These are phyloP conservation scores for Scolanthus callimorphus DNA, from an alignment of 92 coral and sea anemone species.

Conservation along the genomic window DNA sequence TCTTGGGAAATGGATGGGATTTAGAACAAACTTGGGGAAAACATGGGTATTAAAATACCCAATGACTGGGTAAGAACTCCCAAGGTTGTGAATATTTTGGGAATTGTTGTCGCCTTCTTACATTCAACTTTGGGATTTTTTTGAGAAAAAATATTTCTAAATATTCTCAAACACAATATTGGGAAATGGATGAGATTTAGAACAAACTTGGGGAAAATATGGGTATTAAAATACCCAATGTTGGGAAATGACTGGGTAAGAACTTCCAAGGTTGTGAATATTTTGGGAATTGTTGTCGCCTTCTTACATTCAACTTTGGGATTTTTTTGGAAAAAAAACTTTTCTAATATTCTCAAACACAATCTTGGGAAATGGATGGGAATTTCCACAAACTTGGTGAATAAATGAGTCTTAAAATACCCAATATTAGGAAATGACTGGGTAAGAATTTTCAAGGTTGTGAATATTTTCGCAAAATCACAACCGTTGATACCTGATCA, in stretches of 20 bases:
- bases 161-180: background rate
- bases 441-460: too few relatives aligned
- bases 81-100: conserved; percentile 11
- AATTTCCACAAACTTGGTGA: background rate
- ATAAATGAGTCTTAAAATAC: background rate
- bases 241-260: too few relatives aligned
- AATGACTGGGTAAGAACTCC: background rate
- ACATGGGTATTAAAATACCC: background rate
- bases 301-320: background rate
- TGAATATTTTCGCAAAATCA: too few relatives aligned
- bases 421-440: background rate
- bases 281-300: background rate
- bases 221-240: conserved; percentile 3
- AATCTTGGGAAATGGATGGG: background rate
- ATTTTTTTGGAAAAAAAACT: too few relatives aligned
- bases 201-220: background rate
- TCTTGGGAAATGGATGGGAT: conserved; percentile 18
- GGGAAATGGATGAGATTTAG: background rate
- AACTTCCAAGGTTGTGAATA: too few relatives aligned
- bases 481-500: too few relatives aligned
- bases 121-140: background rate
- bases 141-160: background rate
- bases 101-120: background rate
- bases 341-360: background rate
- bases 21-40: background rate